phyloP scores from a whole-genome alignment of 1,140 invertebrate species.

The Meloidogyne exigua region DNA sequence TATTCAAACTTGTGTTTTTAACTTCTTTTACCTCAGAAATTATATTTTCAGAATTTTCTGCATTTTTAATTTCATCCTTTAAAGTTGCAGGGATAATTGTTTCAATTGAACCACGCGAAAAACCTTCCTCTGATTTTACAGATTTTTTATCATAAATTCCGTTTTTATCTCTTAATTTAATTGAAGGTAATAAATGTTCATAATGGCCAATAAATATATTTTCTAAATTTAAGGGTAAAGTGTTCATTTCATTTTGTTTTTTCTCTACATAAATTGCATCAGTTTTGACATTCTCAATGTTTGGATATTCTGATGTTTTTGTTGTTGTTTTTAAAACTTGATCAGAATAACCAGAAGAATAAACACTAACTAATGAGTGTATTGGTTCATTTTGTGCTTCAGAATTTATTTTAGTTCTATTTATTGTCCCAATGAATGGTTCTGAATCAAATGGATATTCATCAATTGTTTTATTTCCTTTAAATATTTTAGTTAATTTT shows the following conservation, averaged over 20 bases:
- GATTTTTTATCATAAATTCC: constrained; percentile 9
- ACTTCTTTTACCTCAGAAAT: not conserved
- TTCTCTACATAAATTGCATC: constrained; percentile 25
- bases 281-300: not conserved
- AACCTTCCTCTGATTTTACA: not conserved
- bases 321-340: constrained; percentile 3
- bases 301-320: not conserved
- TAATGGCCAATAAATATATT: not conserved
- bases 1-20: not conserved
- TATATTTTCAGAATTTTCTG: not conserved
- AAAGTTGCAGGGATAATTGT: not conserved
- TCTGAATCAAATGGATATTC: constrained; percentile 12
- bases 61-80: not conserved
- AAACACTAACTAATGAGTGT: constrained; percentile 21
- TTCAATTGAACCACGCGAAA: constrained; percentile 12
- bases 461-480: constrained; percentile 2
- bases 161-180: not conserved
- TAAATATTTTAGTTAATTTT: constrained; percentile 15
- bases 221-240: not conserved
- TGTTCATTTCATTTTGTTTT: not conserved
- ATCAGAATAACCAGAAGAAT: constrained; percentile 31
- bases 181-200: not conserved
- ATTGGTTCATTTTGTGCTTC: constrained; percentile 21
- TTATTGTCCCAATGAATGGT: too few species aligned
- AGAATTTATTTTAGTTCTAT: not conserved